Base-by-base conservation (phyloP, 2,113 vertebrate genomes). In the Phrynocephalus versicolor region DNA sequence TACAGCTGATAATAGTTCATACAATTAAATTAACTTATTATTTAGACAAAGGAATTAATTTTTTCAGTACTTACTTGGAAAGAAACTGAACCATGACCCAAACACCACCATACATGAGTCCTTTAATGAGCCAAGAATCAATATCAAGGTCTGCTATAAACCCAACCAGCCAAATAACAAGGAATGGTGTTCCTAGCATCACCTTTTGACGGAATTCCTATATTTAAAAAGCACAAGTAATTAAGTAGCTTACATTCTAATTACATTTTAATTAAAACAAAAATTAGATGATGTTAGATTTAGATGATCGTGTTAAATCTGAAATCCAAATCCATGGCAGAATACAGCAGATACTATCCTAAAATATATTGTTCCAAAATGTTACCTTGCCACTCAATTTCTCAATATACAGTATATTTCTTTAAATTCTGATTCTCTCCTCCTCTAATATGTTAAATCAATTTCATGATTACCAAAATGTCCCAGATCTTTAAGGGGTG, bases 131-230 rank as follows among this genome's bases (percentile, higher is more conserved):
- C 99, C 98, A 99, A 79, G 98, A 99, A 95, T 99, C 98, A 57
- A 99, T 97, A 93, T 99, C 97, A 89, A 99, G 96, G 95, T 99
- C 97, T 84, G 99, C 98, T 90, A 99, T 99, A 96, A 99, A 99
- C 45, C 99, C 99, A 89, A 99, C 97, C 51, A 99, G 93, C 98
- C 98, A 99, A 95, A 99, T 99, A 91, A 99, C 97, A 80, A 99
- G 94, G 91, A 99, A 99, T n/a, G 99, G 99, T n/a, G 99, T 99
- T 88, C 98, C 98, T 87, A 99, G 95, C 99, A 99, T 99, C 94
- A 99, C 97, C 95, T 99, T 99, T 96, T 99, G 99, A 41, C 99
- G 97, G 94, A 99, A 98, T 94, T 99, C 98, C 99, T 99, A 92
- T 19, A 91, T 0, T 91, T 86, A 94, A 94, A 94, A 64, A 74